Evolutionary conservation across 1,140 invertebrate species (phyloP), one percentile per base, ranked within the genome.

Genomic region (Harlomillsia oculata): DNA sequence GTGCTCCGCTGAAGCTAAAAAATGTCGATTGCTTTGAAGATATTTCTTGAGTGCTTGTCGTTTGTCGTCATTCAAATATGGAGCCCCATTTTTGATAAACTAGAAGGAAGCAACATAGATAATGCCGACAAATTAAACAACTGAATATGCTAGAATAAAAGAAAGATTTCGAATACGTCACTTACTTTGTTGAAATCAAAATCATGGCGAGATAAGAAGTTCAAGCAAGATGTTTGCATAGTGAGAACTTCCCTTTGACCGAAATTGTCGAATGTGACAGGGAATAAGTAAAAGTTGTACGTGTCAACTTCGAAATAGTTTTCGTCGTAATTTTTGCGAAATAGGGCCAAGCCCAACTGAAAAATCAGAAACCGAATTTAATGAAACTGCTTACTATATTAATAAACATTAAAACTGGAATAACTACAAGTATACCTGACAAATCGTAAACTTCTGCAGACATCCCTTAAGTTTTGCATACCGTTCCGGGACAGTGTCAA

Each of bases 121-220:
- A 48, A 36, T 53, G 21, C 48, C n/a, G 39, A 13, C 45, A 28
- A 28, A 32, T 26, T 23, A 30, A 57, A 60, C 13, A 37, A 50
- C 53, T 11, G 16, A 30, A 49, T 49, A 48, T 5, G 28, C 11
- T 14, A 32, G 23, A 5, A 37, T 23, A 41, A 23, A 13, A 41
- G 11, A 37, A 41, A 5, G 18, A n/a, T n/a, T 23, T 50, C 26
- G 4, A 55, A 39, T 23, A 45, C 55, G 16, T 67, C 6, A 46
- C 54, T 55, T 75, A 85, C 83, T 78, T 85, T 83, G 69, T 85
- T 84, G 67, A 85, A 86, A 68, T 86, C 76, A 72, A 86, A 85
- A 25, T 79, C 75, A 68, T 83, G 71, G 45, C 68, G 68, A 62
- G 74, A 71, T 5, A 86, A 69, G 69, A 87, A 87, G 52, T 79